Conservation (phyloP, 2,113 vertebrate species). For the Tragelaphus buxtoni region DNA sequence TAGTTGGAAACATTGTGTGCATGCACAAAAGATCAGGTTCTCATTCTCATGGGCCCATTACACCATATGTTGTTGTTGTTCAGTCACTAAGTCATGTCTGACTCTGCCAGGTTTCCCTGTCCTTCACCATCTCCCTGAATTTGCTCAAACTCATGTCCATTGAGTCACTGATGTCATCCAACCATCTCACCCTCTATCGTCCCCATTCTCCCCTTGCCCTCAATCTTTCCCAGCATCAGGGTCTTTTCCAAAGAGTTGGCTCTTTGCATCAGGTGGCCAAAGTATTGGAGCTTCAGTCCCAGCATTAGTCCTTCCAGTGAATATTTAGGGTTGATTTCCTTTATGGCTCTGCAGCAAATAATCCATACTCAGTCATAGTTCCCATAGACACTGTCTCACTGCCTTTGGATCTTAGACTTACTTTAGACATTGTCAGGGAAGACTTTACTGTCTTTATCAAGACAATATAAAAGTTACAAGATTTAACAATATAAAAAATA, state of each 20-base stretch:
- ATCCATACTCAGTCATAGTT: neutral
- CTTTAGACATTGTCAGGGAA: neutral
- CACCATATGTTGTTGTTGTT: fast-evolving
- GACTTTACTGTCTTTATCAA: neutral
- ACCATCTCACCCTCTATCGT: neutral
- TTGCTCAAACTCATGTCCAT: neutral
- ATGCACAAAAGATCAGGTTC: neutral
- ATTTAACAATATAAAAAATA: neutral
- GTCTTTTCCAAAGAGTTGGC: neutral
- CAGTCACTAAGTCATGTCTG: neutral
- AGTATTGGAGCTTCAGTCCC: neutral
- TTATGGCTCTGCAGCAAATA: neutral
- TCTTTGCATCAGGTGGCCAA: neutral
- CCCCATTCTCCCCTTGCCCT: neutral
- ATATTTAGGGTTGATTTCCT: neutral
- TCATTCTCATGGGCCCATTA: neutral
- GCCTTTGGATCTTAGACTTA: neutral
- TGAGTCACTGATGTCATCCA: neutral
- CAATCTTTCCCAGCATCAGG: neutral
- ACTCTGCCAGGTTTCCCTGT: neutral
- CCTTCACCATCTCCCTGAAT: neutral
- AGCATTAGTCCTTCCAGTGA: neutral
- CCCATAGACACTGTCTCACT: neutral
- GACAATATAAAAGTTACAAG: neutral
- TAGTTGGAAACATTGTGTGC: neutral